These are phyloP conservation scores for Geotrypetes seraphini DNA, from an alignment of 2,797 vertebrate genomes.

Conservation along the genomic window DNA sequence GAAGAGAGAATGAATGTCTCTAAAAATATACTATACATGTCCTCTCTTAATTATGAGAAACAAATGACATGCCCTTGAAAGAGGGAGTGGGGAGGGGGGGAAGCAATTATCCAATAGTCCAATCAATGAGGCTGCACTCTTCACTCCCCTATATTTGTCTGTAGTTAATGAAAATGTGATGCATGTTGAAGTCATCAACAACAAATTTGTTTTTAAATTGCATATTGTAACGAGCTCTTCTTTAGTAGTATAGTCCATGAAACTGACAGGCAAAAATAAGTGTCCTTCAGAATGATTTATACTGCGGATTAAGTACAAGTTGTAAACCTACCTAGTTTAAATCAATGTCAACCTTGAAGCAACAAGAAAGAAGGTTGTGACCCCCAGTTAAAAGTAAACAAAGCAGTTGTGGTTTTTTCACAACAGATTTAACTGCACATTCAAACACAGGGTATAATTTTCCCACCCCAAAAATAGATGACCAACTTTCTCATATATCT, in stretches of 20 bases:
- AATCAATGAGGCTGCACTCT: background rate
- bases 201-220: slow-evolving; percentile 10
- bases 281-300: slow-evolving; percentile 35
- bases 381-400: slow-evolving; percentile 15
- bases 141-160: background rate
- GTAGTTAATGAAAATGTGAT: slow-evolving; percentile 13
- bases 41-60: slow-evolving; percentile 9
- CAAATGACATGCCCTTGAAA: background rate
- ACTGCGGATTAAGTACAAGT: slow-evolving; percentile 11
- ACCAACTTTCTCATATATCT: background rate
- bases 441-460: no score
- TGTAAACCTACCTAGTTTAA: slow-evolving; percentile 33
- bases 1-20: background rate
- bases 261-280: slow-evolving; percentile 28
- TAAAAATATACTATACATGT: background rate
- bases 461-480: background rate
- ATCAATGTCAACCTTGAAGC: slow-evolving; percentile 32
- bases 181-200: slow-evolving; percentile 1
- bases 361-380: slow-evolving; percentile 7
- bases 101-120: slow-evolving; percentile 9
- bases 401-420: background rate
- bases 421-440: background rate
- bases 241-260: slow-evolving; percentile 26
- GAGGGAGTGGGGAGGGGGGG: no score
- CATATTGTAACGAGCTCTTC: background rate